Percentiles rank a stretch among this genome's conserved stretches.
Conservation (phyloP, 2,888 invertebrate species). For the Stegophylla sp. region DNA sequence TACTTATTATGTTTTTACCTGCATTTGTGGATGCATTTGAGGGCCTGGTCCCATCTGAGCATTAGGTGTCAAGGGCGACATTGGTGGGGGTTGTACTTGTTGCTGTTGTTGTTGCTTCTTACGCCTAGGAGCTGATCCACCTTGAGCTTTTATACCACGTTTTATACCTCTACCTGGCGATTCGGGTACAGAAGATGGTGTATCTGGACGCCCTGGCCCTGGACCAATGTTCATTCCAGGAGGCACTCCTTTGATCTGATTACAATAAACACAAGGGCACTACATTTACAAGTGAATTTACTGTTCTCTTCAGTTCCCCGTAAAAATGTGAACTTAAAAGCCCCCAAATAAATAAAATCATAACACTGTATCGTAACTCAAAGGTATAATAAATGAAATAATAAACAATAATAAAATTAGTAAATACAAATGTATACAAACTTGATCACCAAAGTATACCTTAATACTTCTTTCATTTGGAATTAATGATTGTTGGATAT, state of each 20-base stretch:
- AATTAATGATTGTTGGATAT: neutral
- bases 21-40: conserved; percentile 62
- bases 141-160: conserved; percentile 62
- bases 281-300: conserved; percentile 63
- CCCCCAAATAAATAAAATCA: conserved; percentile 60
- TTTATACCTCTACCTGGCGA: conserved; percentile 70
- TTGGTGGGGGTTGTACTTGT: conserved; percentile 62
- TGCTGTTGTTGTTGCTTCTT: conserved; percentile 63
- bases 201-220: conserved; percentile 67
- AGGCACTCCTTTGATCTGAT: conserved; percentile 70
- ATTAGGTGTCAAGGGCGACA: conserved; percentile 60
- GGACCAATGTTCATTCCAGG: conserved; percentile 62
- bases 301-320: conserved; percentile 57
- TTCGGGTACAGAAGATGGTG: conserved; percentile 71
- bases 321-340: conserved; percentile 57
- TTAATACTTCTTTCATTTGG: neutral
- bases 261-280: conserved; percentile 65
- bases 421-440: neutral
- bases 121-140: conserved; percentile 64
- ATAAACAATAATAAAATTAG: neutral
- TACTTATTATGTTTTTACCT: conserved; percentile 53
- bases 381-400: conserved; percentile 35
- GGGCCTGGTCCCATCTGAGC: conserved; percentile 61
- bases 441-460: conserved; percentile 5
- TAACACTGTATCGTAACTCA: conserved; percentile 51